Base-by-base conservation (phyloP, 2,113 vertebrate genomes). In the Boleophthalmus pectinirostris region DNA sequence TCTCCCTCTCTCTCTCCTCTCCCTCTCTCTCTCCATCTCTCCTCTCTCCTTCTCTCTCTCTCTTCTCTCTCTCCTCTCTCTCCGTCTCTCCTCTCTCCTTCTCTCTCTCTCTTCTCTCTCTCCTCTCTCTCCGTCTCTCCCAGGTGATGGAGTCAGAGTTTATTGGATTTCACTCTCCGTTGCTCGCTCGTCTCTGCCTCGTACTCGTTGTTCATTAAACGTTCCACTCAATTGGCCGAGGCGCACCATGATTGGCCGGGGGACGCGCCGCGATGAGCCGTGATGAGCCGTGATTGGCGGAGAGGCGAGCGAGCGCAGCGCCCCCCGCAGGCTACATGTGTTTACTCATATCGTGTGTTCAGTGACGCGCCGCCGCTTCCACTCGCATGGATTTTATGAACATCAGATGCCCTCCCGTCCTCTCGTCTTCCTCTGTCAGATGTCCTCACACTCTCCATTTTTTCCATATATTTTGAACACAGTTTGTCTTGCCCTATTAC, bases 81-180 rank as follows among this genome's bases (percentile, higher is more conserved):
- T 21, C 20, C 16, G 4, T 10, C 8, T 3, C 1, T 2, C 5
- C 20, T 54, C 53, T 10, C 2, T 20, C 7, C 20, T 8, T 54
- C n/a, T 54, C 8, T 21, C 53, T 54, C 53, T 54, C 53, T 8
- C 20, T 6, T 18, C 7, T 21, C n/a, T 21, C 7, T 10, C 53
- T 21, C 53, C n/a, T 23, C 53, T 23, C 20, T 12, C 53, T 56
- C 53, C 47, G 77, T 54, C 53, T 87, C 88, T 91, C 83, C 72
- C 87, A 91, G 89, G 86, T 92, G 86, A 91, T 10, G 1, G 77
- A 74, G 69, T 77, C 56, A 85, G 80, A 69, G 71, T 79, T 92
- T 93, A 92, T 91, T 93, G 90, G 90, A 93, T 93, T 93, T 91
- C 85, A 85, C 79, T 85, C 86, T 89, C 83, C 54, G 63, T 78